A percentile compares a stretch with the other conserved stretches of the same genome.
Conservation (phyloP, 2,113 vertebrate species). For the Sminthopsis crassicaudata region DNA sequence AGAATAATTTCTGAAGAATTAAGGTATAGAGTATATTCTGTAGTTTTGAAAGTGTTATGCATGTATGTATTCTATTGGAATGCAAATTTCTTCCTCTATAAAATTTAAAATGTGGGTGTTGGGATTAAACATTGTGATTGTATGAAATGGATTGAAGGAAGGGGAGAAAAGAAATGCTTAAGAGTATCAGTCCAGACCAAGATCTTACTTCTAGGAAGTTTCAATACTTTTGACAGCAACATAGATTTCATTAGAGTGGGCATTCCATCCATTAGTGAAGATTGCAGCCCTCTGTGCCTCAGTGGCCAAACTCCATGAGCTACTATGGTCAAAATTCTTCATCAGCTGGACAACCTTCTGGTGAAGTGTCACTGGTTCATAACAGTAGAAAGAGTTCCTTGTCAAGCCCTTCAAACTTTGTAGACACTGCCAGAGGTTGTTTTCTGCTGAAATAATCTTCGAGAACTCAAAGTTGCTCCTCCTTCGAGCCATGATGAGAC, state of each 20-base stretch:
- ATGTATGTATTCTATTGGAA: no score
- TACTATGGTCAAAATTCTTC: neutral
- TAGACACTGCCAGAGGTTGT: neutral
- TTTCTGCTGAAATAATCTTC: neutral
- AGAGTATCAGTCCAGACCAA: neutral
- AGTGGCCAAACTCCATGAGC: neutral
- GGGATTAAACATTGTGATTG: neutral
- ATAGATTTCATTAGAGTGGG: neutral
- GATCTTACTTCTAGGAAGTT: neutral
- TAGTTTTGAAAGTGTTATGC: neutral
- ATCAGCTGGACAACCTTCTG: neutral
- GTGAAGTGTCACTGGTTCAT: neutral
- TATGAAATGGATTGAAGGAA: neutral
- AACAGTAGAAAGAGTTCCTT: neutral
- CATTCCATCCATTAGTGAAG: neutral
- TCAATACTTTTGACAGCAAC: neutral
- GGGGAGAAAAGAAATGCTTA: neutral
- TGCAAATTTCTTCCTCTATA: neutral
- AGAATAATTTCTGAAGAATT: neutral
- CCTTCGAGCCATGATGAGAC: neutral
- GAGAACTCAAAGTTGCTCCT: neutral
- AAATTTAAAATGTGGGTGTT: neutral
- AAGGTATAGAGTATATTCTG: neutral
- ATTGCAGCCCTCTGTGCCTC: neutral
- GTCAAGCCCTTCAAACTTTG: neutral